Base-by-base conservation (phyloP, 2,888 invertebrate genomes). In the Pecten maximus region DNA sequence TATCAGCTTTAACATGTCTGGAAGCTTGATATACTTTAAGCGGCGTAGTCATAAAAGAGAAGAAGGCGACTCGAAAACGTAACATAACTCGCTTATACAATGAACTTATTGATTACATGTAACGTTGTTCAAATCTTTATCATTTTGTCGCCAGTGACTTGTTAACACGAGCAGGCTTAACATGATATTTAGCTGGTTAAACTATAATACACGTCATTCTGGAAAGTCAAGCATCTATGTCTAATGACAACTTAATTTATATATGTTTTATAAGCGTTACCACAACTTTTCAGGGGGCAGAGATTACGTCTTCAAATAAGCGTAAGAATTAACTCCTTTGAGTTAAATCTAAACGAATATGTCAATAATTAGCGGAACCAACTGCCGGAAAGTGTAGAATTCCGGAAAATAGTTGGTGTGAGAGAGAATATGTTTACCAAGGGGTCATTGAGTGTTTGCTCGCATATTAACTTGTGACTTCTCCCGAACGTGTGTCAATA, bases 341-440 rank as follows among this genome's bases (percentile, higher is more conserved):
- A 74, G 74, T 74, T 28, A 74, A 74, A 28, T 35, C 35, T 74
- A 74, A 74, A 74, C 74, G 74, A 74, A 74, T 15, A 35, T 74
- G 74, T 74, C 74, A 74, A 74, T 74, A 74, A 74, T 74, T 74
- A 74, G 35, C 6, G 74, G 74, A 74, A 74, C 74, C 74, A 74
- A 28, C 28, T 74, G 74, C 74, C 74, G 74, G 74, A 74, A 74
- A 74, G 74, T 74, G 35, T 74, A 74, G 74, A 74, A 74, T 74
- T 74, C 74, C 74, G 74, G 74, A 74, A 74, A 74, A 74, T 35
- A 74, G 74, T 35, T 74, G 10, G 35, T 74, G 35, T 35, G 74
- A 74, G 74, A 6, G 74, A 60, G n/a, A 74, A 23, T 35, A 35
- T 74, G 74, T 74, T 74, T 74, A 74, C 74, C 28, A 8, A 74